Conservation (phyloP, 2,797 vertebrate species). For the Acanthurus lineatus region DNA sequence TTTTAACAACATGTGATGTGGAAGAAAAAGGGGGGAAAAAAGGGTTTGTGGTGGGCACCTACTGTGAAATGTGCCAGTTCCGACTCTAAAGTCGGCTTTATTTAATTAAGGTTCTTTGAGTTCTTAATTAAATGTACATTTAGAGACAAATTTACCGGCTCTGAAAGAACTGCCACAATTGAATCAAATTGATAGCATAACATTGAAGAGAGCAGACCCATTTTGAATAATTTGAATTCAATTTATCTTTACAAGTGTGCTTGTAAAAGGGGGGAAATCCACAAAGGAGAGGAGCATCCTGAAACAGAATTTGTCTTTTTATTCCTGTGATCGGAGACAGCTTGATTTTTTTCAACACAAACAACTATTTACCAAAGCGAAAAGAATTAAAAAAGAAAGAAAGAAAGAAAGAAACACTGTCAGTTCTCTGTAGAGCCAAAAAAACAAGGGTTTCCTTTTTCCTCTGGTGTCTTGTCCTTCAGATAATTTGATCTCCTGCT, state of each 20-base stretch:
- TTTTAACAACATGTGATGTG: conserved; percentile 42
- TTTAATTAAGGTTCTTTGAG: conserved; percentile 78
- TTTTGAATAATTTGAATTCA: conserved; percentile 60
- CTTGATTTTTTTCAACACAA: conserved; percentile 46
- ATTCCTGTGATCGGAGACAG: conserved; percentile 27
- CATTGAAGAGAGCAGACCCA: conserved; percentile 38
- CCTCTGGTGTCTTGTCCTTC: conserved; percentile 44
- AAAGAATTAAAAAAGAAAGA: background rate
- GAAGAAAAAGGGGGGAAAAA: background rate
- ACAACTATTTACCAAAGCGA: conserved; percentile 23
- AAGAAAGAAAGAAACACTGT: conserved; percentile 3
- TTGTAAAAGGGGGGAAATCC: conserved; percentile 26
- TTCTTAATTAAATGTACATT: conserved; percentile 78
- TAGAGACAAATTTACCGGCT: conserved; percentile 55
- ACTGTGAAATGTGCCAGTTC: conserved; percentile 49
- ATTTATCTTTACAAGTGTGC: conserved; percentile 52
- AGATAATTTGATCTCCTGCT: conserved; percentile 40
- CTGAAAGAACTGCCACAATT: conserved; percentile 60
- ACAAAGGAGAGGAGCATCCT: conserved; percentile 13
- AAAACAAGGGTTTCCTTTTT: conserved; percentile 21
- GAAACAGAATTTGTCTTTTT: conserved; percentile 31
- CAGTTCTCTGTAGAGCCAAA: conserved; percentile 23
- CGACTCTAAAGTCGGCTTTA: conserved; percentile 55
- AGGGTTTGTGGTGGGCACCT: conserved; percentile 45
- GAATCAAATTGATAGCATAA: conserved; percentile 56